Percentiles rank a stretch among this genome's conserved stretches.
phyloP scores from a whole-genome alignment of 64 coral and sea anemone genomes.

The Astreopora myriophthalma region DNA sequence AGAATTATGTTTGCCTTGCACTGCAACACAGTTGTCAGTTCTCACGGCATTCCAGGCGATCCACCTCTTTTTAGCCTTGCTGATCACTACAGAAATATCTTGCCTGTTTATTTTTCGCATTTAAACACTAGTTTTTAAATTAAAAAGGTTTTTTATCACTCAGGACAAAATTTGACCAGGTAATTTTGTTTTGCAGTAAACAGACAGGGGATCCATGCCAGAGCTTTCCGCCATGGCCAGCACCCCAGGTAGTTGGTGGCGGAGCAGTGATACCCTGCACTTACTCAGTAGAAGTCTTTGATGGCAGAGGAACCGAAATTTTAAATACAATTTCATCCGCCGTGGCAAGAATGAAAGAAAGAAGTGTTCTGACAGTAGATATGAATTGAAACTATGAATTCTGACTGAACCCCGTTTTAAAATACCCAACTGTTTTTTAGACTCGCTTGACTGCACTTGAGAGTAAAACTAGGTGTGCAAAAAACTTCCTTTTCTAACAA shows the following conservation, averaged over 20 bases:
- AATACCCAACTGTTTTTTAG: no score
- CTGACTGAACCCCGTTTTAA: no score
- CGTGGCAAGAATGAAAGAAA: neutral
- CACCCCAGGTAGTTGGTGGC: neutral
- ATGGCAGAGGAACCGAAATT: neutral
- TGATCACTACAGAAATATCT: no score
- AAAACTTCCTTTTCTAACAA: neutral
- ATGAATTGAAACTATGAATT: no score
- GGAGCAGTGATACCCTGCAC: slow-evolving; percentile 23
- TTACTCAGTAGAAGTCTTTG: neutral
- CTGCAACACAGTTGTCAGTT: no score
- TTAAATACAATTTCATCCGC: neutral
- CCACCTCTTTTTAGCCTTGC: no score
- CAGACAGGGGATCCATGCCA: slow-evolving; percentile 5
- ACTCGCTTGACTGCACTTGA: neutral
- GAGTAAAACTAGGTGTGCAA: neutral
- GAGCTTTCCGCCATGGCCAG: slow-evolving; percentile 31
- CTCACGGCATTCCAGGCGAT: no score
- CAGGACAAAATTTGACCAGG: neutral
- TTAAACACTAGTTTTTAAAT: no score
- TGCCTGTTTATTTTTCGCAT: no score
- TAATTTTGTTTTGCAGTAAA: slow-evolving; percentile 1
- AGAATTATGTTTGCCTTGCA: no score
- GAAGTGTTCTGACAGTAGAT: neutral
- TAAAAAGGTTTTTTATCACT: neutral